Percentiles rank a stretch among this genome's conserved stretches.
These are phyloP conservation scores for Apamea sordens DNA, from an alignment of 2,888 invertebrate species.

Conservation along the genomic window DNA sequence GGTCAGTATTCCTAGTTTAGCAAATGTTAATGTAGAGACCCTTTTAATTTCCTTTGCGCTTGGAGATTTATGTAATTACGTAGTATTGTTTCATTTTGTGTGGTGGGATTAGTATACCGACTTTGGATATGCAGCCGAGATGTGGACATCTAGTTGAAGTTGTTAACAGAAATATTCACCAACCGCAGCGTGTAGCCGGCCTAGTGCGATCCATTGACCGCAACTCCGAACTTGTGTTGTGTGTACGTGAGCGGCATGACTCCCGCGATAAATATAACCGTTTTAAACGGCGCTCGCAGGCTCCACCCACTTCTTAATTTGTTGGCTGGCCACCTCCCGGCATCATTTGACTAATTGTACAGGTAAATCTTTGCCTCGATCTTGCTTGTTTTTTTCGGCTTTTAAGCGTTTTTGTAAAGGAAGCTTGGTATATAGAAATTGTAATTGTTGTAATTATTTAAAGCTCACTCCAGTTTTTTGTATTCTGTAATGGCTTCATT, in stretches of 20 bases:
- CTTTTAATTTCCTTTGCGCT: not conserved
- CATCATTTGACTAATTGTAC: slow-evolving; percentile 68
- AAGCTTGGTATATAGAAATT: slow-evolving; percentile 19
- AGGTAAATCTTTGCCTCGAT: slow-evolving; percentile 58
- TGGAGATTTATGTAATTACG: not conserved
- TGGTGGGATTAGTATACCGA: not conserved
- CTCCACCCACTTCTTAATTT: slow-evolving; percentile 73
- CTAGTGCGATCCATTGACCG: slow-evolving; percentile 61
- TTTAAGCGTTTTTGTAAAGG: slow-evolving; percentile 40
- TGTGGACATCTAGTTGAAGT: not conserved
- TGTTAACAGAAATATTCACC: not conserved
- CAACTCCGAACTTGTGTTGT: slow-evolving; percentile 63
- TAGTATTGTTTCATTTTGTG: not conserved
- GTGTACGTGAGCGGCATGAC: slow-evolving; percentile 73
- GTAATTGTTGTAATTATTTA: slow-evolving; percentile 29
- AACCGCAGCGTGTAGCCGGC: slow-evolving; percentile 13
- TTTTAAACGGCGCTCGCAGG: slow-evolving; percentile 56
- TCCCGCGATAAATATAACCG: slow-evolving; percentile 71
- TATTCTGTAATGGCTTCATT: not conserved
- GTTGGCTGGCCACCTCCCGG: slow-evolving; percentile 68
- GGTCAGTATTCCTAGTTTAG: not conserved
- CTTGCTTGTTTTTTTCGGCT: slow-evolving; percentile 41
- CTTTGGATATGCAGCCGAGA: not conserved
- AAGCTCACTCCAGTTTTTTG: not conserved
- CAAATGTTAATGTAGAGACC: not conserved